A percentile compares a stretch with the other conserved stretches of the same genome.
Conservation (phyloP, 2,888 invertebrate species). For the Ellobium chinense region DNA sequence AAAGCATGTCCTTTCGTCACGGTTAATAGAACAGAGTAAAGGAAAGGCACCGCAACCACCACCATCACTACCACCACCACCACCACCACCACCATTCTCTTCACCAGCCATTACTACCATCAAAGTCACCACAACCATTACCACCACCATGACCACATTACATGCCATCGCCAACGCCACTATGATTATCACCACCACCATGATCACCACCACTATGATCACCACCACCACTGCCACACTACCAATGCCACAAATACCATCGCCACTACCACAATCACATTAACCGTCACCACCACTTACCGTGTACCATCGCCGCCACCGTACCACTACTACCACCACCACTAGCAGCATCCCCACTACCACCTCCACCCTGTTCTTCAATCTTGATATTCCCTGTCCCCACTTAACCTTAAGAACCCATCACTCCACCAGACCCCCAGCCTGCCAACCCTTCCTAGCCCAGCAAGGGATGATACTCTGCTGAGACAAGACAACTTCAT, state of each 20-base stretch:
- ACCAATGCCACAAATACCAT: not conserved
- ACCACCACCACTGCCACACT: not conserved
- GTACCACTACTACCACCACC: slow-evolving; percentile 1
- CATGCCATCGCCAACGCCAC: too few relatives aligned
- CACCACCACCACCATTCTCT: not conserved
- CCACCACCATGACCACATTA: too few relatives aligned
- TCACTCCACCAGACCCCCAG: too few relatives aligned
- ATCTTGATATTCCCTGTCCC: too few relatives aligned
- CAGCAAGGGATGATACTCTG: not conserved
- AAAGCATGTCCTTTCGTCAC: too few relatives aligned
- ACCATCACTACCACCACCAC: not conserved
- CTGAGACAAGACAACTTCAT: not conserved
- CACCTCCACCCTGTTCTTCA: not conserved
- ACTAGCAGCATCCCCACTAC: not conserved
- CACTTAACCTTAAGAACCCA: too few relatives aligned
- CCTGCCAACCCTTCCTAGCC: too few relatives aligned
- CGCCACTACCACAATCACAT: not conserved
- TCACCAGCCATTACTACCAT: too few relatives aligned
- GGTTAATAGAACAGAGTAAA: not conserved
- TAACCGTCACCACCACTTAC: too few relatives aligned
- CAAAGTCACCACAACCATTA: too few relatives aligned
- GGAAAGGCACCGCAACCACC: not conserved
- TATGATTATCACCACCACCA: slow-evolving; percentile 4
- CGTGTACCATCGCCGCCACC: too few relatives aligned
- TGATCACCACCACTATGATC: too few relatives aligned